These are phyloP conservation scores for Lasius fuliginosus DNA, from an alignment of 2,888 invertebrate species.

Conservation along the genomic window DNA sequence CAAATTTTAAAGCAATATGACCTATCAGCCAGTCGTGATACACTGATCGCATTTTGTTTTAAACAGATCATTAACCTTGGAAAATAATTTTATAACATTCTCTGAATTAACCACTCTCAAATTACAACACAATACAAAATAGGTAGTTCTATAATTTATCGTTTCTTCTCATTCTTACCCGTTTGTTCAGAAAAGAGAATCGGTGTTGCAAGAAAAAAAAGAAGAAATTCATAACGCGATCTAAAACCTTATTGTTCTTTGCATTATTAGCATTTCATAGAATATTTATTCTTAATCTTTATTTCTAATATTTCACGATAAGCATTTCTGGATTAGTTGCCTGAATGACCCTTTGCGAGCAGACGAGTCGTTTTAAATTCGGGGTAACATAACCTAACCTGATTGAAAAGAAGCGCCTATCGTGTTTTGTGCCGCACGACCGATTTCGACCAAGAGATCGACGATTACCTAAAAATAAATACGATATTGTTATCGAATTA, in stretches of 20 bases:
- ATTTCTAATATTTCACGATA: not conserved
- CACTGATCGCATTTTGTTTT: not conserved
- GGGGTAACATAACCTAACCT: not conserved
- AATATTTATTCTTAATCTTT: not conserved
- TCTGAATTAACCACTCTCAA: not conserved
- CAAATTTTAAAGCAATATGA: not conserved
- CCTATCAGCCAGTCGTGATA: not conserved
- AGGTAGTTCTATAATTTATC: not conserved
- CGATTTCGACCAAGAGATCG: slow-evolving; percentile 1
- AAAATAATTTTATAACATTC: not conserved
- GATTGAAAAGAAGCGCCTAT: not conserved
- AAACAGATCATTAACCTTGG: not conserved
- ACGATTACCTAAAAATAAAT: slow-evolving; percentile 10
- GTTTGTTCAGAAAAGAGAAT: not conserved
- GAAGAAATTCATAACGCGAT: not conserved
- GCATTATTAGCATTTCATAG: not conserved
- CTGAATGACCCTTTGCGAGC: not conserved
- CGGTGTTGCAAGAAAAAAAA: not conserved
- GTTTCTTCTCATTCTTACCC: not conserved
- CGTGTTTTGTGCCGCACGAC: not conserved
- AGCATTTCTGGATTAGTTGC: not conserved
- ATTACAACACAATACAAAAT: not conserved
- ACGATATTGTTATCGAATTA: slow-evolving; percentile 13
- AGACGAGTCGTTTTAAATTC: not conserved
- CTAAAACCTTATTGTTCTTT: not conserved